Conservation (phyloP, 2,888 invertebrate species). For the Chaitophorus viminalis region DNA sequence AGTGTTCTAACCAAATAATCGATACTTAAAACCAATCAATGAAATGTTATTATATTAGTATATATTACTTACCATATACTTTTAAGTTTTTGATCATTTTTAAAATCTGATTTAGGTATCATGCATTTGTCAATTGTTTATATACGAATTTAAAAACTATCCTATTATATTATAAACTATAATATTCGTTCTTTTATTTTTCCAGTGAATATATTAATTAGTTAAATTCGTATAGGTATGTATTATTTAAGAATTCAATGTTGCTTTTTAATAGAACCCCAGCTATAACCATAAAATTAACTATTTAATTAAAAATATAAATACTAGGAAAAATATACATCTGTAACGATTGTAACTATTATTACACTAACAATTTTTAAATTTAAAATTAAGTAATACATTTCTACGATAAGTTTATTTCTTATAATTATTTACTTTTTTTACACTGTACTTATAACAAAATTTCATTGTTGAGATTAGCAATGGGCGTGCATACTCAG, state of each 20-base stretch:
- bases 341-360: not conserved
- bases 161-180: too few relatives aligned
- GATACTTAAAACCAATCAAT: too few relatives aligned
- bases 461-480: slow-evolving; percentile 51
- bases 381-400: slow-evolving; percentile 23
- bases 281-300: not conserved
- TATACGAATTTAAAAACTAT: not conserved
- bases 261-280: not conserved
- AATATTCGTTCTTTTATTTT: too few relatives aligned
- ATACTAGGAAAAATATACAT: not conserved
- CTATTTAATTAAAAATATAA: not conserved
- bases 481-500: slow-evolving; percentile 39
- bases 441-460: slow-evolving; percentile 40
- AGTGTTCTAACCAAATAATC: too few relatives aligned
- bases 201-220: too few relatives aligned
- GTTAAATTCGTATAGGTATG: not conserved
- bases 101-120: not conserved
- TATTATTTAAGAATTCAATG: not conserved
- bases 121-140: not conserved
- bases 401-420: slow-evolving; percentile 41
- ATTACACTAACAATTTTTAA: not conserved
- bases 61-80: not conserved
- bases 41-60: too few relatives aligned
- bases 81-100: not conserved
- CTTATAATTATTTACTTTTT: slow-evolving; percentile 20